These are phyloP conservation scores for Paragorgia papillata DNA, from an alignment of 92 coral and sea anemone species.

Conservation along the genomic window DNA sequence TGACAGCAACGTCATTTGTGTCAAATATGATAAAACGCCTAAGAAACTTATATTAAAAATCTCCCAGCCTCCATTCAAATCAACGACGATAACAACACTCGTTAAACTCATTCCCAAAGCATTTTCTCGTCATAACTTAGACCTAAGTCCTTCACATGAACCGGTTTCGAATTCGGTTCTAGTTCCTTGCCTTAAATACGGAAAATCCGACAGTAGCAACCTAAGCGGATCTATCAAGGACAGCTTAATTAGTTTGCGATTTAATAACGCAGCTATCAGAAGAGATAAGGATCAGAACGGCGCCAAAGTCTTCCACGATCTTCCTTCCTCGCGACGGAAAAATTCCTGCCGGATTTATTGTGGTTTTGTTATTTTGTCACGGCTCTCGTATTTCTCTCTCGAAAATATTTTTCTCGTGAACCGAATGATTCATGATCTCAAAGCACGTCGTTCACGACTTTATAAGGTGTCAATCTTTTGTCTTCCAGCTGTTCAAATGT, in stretches of 20 bases:
- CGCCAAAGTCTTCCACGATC: slow-evolving; percentile 21
- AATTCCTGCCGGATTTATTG: slow-evolving; percentile 24
- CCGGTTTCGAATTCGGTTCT: no score
- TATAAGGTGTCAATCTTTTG: not conserved
- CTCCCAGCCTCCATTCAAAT: slow-evolving; percentile 33
- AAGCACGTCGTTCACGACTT: no score
- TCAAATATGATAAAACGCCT: slow-evolving; percentile 90
- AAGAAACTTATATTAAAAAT: slow-evolving; percentile 78
- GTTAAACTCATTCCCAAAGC: no score
- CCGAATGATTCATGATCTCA: not conserved
- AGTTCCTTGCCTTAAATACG: not conserved
- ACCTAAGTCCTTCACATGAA: no score
- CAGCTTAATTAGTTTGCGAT: slow-evolving; percentile 49
- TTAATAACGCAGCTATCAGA: slow-evolving; percentile 45
- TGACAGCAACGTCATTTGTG: slow-evolving; percentile 98
- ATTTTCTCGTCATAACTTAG: no score
- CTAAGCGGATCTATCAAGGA: slow-evolving; percentile 46
- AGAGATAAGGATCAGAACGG: slow-evolving; percentile 32
- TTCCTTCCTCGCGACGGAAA: not conserved
- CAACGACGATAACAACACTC: no score
- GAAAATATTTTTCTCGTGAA: not conserved
- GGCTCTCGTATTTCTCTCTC: no score
- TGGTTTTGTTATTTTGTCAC: not conserved
- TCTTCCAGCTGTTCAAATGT: slow-evolving; percentile 33
- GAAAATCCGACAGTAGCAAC: slow-evolving; percentile 20